Evolutionary conservation across 2,113 vertebrate genomes (phyloP).

Genomic region (Dasyurus viverrinus): DNA sequence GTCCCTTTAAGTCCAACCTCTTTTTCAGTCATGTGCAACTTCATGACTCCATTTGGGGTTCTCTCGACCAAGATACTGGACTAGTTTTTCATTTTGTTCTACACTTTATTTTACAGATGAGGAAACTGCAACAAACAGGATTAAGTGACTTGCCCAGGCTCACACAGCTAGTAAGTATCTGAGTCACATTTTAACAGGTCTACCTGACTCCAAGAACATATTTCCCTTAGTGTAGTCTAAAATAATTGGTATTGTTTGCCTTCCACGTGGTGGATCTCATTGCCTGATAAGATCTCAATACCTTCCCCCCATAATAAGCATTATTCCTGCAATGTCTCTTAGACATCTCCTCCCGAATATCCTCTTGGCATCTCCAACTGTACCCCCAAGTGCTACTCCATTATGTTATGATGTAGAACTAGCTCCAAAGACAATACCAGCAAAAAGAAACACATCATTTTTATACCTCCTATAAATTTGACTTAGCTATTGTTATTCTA

Average conservation of each 20-base stretch:
- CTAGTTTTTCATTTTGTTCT: background rate
- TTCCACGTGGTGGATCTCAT: background rate
- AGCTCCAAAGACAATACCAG: background rate
- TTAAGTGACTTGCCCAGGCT: background rate
- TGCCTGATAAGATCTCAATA: background rate
- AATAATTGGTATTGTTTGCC: background rate
- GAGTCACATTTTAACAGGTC: background rate
- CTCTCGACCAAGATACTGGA: background rate
- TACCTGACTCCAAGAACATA: background rate
- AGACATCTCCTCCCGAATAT: background rate
- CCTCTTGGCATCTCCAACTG: background rate
- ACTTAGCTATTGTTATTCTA: background rate
- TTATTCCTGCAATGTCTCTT: background rate
- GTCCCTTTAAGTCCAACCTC: too few species aligned
- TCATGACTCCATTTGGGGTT: background rate
- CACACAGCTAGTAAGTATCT: background rate
- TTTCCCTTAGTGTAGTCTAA: background rate
- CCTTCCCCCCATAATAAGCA: background rate
- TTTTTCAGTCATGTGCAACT: background rate
- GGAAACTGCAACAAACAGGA: background rate
- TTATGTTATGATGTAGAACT: background rate
- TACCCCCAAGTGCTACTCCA: background rate
- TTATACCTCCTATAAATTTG: background rate
- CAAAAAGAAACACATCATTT: background rate
- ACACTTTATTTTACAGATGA: background rate